Percentiles rank a stretch among this genome's conserved stretches.
Conservation (phyloP, 2,797 vertebrate genomes). For the Gymnoscopelus braueri region DNA sequence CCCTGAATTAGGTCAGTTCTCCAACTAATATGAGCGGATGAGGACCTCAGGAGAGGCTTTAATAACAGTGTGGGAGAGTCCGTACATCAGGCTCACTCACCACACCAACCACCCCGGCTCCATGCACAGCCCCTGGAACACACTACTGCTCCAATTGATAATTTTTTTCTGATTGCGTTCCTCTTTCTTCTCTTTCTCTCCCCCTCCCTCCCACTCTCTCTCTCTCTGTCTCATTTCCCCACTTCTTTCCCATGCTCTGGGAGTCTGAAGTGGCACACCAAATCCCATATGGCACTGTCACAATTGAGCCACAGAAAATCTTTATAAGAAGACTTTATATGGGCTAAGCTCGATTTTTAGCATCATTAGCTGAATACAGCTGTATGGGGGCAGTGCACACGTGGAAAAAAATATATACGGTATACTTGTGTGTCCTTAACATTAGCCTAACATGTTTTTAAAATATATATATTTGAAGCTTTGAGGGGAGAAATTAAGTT, state of each 20-base stretch:
- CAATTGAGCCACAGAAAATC: conserved; percentile 51
- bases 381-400: conserved; percentile 36
- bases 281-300: conserved; percentile 54
- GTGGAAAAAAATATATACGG: neutral
- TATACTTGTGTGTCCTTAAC: too few relatives aligned
- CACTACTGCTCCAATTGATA: conserved; percentile 59
- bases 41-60: conserved; percentile 58
- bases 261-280: conserved; percentile 37
- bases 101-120: conserved; percentile 73
- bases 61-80: conserved; percentile 72
- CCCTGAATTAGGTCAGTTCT: conserved; percentile 64
- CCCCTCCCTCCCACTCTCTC: conserved; percentile 17
- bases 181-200: conserved; percentile 16
- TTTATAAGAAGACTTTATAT: conserved; percentile 29
- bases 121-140: conserved; percentile 67
- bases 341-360: conserved; percentile 63
- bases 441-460: neutral
- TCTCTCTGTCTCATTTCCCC: conserved; percentile 3
- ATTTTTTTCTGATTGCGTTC: conserved; percentile 59
- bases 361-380: conserved; percentile 59
- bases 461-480: conserved; percentile 15
- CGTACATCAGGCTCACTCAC: conserved; percentile 72
- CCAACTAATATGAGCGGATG: conserved; percentile 63
- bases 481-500: conserved; percentile 33
- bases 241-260: conserved; percentile 35